These are phyloP conservation scores for Micrastur ruficollis DNA, from an alignment of 2,797 vertebrate species.

Conservation along the genomic window DNA sequence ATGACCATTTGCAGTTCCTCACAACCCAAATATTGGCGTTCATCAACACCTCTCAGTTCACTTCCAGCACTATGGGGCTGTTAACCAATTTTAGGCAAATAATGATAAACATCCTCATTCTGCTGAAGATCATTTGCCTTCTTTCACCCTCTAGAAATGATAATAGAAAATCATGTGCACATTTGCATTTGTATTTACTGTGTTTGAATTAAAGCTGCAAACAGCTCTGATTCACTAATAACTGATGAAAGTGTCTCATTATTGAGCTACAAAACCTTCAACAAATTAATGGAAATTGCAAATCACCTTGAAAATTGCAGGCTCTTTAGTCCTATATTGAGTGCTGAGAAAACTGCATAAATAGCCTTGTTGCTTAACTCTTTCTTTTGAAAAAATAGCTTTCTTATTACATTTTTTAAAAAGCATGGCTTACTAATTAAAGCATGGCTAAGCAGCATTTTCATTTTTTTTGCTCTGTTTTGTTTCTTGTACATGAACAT, in stretches of 20 bases:
- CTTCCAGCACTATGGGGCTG: background rate
- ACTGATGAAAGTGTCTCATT: constrained; percentile 54
- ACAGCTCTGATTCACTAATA: constrained; percentile 61
- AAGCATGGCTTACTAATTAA: background rate
- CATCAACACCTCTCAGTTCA: background rate
- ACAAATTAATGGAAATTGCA: constrained; percentile 64
- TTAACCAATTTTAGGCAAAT: constrained; percentile 25
- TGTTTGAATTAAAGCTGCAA: constrained; percentile 52
- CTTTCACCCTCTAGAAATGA: constrained; percentile 34
- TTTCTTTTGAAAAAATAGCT: background rate
- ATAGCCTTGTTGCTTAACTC: constrained; percentile 6
- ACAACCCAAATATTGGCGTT: background rate
- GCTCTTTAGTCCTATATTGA: constrained; percentile 29
- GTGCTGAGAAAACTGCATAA: constrained; percentile 29
- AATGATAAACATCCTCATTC: background rate
- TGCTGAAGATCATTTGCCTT: constrained; percentile 41
- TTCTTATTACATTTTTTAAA: background rate
- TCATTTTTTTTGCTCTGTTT: background rate
- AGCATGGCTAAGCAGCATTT: background rate
- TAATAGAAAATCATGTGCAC: constrained; percentile 45
- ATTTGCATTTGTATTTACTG: constrained; percentile 64
- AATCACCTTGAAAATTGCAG: constrained; percentile 68
- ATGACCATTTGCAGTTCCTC: background rate
- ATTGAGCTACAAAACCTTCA: constrained; percentile 55
- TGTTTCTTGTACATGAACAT: background rate